phyloP scores from a whole-genome alignment of 2,888 invertebrate species.

The Anagyrus pseudococci region DNA sequence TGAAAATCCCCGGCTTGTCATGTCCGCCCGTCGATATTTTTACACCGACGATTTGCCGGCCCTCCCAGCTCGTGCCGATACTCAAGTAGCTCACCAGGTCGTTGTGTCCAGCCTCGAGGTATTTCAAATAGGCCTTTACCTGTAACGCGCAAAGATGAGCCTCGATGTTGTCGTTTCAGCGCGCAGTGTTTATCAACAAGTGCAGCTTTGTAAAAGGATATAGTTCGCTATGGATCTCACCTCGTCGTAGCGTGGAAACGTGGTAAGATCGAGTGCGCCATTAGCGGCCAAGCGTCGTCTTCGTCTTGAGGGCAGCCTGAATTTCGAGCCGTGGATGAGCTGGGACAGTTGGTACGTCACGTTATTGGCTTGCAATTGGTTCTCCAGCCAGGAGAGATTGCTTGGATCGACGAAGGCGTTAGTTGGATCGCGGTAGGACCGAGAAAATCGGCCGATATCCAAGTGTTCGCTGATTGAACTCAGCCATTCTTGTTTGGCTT shows the following conservation, averaged over 20 bases:
- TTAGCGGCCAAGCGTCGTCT: no score
- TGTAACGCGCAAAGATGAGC: not conserved
- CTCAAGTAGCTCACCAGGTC: constrained; percentile 9
- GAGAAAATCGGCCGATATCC: no score
- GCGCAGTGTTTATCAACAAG: not conserved
- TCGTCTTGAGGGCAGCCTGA: no score
- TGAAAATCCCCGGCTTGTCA: constrained; percentile 65
- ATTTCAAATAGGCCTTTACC: constrained; percentile 14
- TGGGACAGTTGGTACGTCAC: no score
- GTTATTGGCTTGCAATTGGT: no score
- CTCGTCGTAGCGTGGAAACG: constrained; percentile 1
- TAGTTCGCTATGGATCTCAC: not conserved
- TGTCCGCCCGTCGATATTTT: constrained; percentile 68
- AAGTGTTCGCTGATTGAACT: no score
- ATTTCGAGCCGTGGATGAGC: no score
- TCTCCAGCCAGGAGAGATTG: no score
- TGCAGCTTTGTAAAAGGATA: not conserved
- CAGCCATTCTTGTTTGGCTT: no score
- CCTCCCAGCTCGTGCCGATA: constrained; percentile 32
- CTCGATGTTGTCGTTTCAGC: not conserved
- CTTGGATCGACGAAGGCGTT: no score
- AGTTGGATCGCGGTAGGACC: no score
- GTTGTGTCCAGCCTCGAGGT: not conserved
- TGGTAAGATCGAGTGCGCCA: no score
- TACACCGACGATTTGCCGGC: constrained; percentile 64